A percentile compares a stretch with the other conserved stretches of the same genome.
Evolutionary conservation across 2,888 invertebrate species (phyloP).

Genomic region (Melanophora roralis): DNA sequence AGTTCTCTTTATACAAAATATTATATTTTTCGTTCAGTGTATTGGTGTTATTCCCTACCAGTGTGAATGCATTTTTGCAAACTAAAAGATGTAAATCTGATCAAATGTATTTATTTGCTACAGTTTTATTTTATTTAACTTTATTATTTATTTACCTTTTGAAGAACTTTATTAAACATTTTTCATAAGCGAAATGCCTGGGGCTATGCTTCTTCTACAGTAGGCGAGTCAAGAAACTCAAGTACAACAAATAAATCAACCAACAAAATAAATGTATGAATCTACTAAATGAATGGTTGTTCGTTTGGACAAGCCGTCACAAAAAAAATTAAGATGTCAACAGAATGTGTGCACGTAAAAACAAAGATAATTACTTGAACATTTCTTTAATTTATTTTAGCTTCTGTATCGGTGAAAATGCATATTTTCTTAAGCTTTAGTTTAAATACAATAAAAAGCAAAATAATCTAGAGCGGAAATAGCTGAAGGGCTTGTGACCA

Average conservation of each 20-base stretch:
- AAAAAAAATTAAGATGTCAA: slow-evolving; percentile 62
- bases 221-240: slow-evolving; percentile 56
- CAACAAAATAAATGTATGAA: slow-evolving; percentile 15
- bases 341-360: slow-evolving; percentile 50
- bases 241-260: slow-evolving; percentile 27
- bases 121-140: slow-evolving; percentile 53
- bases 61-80: slow-evolving; percentile 48
- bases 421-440: neutral
- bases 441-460: slow-evolving; percentile 3
- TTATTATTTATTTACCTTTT: slow-evolving; percentile 31
- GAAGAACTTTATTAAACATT: slow-evolving; percentile 14
- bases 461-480: slow-evolving; percentile 64
- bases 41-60: neutral
- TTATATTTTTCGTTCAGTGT: slow-evolving; percentile 35
- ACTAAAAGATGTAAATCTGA: slow-evolving; percentile 56
- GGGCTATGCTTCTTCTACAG: slow-evolving; percentile 39
- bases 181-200: slow-evolving; percentile 50
- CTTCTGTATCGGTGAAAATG: slow-evolving; percentile 47
- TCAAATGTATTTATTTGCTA: slow-evolving; percentile 63
- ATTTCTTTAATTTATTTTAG: slow-evolving; percentile 45
- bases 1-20: no score
- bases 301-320: slow-evolving; percentile 55
- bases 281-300: slow-evolving; percentile 32
- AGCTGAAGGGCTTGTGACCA: slow-evolving; percentile 53
- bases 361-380: slow-evolving; percentile 56